phyloP scores from a whole-genome alignment of 2,113 vertebrate genomes.

The Apodemus sylvaticus region DNA sequence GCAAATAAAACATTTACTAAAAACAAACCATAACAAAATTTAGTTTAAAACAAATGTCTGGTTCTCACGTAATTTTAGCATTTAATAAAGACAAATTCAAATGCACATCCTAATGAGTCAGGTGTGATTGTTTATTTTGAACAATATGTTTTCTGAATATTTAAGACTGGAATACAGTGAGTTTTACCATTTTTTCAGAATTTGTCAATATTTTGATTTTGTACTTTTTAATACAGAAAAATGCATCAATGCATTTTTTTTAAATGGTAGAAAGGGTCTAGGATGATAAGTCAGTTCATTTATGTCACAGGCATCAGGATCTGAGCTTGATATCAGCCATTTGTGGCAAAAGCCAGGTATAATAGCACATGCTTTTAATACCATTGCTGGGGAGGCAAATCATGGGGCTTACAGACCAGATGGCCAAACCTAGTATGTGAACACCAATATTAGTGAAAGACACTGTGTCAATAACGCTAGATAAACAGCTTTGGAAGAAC shows the following conservation, averaged over 20 bases:
- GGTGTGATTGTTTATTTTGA: not conserved
- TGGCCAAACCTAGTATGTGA: too few relatives aligned
- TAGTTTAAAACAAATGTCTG: not conserved
- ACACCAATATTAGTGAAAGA: not conserved
- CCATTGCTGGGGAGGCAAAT: not conserved
- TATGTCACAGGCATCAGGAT: not conserved
- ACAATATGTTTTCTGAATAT: not conserved
- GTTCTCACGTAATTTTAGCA: not conserved
- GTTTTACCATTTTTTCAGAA: not conserved
- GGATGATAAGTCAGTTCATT: not conserved
- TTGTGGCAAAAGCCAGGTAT: not conserved
- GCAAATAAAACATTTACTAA: not conserved
- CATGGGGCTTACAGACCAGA: accelerated
- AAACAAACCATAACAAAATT: not conserved
- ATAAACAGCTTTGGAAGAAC: not conserved
- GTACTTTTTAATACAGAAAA: not conserved
- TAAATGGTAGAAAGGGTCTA: not conserved
- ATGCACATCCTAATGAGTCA: not conserved
- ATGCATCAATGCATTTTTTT: not conserved
- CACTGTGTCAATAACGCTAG: too few relatives aligned
- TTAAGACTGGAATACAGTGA: not conserved
- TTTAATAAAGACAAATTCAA: not conserved
- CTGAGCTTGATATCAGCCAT: not conserved
- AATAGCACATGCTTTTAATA: not conserved
- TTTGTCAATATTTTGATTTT: not conserved